Conservation (phyloP, 2,888 invertebrate genomes). For the Hybos culiciformis region DNA sequence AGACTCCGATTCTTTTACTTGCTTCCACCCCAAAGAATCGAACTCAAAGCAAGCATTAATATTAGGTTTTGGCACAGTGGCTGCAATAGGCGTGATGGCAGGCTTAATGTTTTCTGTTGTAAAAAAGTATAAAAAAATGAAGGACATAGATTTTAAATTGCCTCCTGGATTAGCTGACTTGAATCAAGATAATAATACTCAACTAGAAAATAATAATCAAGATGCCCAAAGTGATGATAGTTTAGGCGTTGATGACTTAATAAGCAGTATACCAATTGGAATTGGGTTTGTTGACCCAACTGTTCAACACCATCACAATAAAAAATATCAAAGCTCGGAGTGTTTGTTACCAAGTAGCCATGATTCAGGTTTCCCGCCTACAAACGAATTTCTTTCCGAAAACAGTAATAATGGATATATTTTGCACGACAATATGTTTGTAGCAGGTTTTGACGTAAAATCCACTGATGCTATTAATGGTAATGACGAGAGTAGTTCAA, state of each 20-base stretch:
- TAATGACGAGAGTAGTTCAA: conserved; percentile 15
- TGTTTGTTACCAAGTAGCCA: conserved; percentile 10
- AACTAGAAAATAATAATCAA: conserved; percentile 16
- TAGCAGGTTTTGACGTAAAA: conserved; percentile 12
- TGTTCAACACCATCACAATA: no score
- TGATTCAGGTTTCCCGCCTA: conserved; percentile 10
- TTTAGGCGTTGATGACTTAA: conserved; percentile 17
- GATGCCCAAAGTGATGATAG: conserved; percentile 15
- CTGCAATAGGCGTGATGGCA: conserved; percentile 11
- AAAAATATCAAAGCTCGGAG: no score
- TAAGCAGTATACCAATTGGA: conserved; percentile 9
- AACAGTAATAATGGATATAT: conserved; percentile 13
- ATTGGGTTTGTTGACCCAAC: conserved; percentile 2
- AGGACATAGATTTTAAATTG: conserved; percentile 22
- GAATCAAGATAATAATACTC: conserved; percentile 13
- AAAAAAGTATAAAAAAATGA: conserved; percentile 23
- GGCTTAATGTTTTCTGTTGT: conserved; percentile 15
- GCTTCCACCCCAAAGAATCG: no score
- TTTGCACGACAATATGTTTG: conserved; percentile 11
- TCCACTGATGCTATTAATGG: conserved; percentile 11
- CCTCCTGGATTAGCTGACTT: conserved; percentile 22
- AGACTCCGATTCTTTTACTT: no score
- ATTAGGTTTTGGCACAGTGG: conserved; percentile 14
- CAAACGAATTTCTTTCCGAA: conserved; percentile 1
- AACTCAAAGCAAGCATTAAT: conserved; percentile 16